Base-by-base conservation (phyloP, 2,888 invertebrate species). In the Plemyria rubiginata region DNA sequence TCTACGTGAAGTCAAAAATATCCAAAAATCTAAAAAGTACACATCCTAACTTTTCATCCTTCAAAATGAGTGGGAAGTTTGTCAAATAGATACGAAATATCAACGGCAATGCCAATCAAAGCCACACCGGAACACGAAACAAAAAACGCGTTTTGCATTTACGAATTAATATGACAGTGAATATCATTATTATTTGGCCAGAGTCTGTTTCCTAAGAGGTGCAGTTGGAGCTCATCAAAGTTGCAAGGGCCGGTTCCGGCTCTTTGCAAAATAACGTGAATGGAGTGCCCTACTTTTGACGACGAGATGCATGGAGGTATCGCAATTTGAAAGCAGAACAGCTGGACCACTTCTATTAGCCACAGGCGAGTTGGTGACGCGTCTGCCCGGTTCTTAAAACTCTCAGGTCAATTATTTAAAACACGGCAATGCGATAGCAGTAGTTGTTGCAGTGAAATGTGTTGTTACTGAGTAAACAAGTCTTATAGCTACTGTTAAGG, bases 231-330 rank as follows among this genome's bases (percentile, higher is more conserved):
- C 71, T 75, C 74, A 76, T 76, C 56, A 75, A 75, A 75, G 58
- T 74, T 78, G 73, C 73, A 75, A 64, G 67, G 64, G 58, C 66
- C 67, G 62, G 68, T 66, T 68, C 65, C 62, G 54, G 66, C 62
- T 70, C 72, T 73, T 71, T 74, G 70, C 66, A 74, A 67, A 68
- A 67, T 55, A 70, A 66, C 49, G 54, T 78, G 78, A 78, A 78
- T 73, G 72, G 72, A 70, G 71, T 64, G 78, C 45, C 76, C 76
- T 67, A 78, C 67, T 75, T 78, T 69, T 58, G 38, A 60, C 49
- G 60, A 53, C 65, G 53, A 60, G 61, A 53, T 53, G 46, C 54
- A 60, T 36, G 50, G 57, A 50, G 54, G 46, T 56, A 56, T 32
- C 11, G 16, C 48, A 45, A 55, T 55, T 46, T 51, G 51, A 40